Evolutionary conservation across 1,140 invertebrate genomes (phyloP).

Genomic region (Radopholus similis): DNA sequence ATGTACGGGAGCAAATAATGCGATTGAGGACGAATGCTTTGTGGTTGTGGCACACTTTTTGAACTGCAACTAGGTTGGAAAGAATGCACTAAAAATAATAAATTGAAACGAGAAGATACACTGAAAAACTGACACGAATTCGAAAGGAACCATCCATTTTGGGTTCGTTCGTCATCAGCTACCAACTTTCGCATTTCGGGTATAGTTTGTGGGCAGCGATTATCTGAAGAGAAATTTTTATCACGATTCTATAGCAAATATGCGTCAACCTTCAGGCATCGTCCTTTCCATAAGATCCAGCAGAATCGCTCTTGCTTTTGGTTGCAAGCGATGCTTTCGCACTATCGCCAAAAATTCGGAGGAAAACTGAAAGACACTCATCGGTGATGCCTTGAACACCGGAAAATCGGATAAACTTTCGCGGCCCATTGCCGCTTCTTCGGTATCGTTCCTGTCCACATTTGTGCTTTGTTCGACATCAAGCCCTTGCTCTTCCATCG

Average conservation of each 20-base stretch:
- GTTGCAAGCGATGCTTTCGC: neutral
- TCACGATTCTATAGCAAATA: neutral
- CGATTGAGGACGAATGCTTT: neutral
- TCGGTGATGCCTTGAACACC: neutral
- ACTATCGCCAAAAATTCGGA: neutral
- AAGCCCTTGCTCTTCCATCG: too few relatives aligned
- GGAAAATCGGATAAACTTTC: neutral
- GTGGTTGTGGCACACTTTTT: neutral
- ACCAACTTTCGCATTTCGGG: neutral
- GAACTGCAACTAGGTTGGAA: neutral
- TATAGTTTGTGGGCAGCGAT: neutral
- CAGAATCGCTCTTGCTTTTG: slow-evolving; percentile 12
- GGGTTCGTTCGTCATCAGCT: neutral
- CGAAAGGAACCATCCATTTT: neutral
- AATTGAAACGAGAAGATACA: neutral
- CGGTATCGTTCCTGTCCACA: too few relatives aligned
- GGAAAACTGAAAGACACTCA: neutral
- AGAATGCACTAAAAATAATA: neutral
- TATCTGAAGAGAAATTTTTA: neutral
- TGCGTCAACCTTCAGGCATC: neutral
- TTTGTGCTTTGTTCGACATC: too few relatives aligned
- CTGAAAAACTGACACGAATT: neutral
- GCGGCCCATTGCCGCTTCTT: too few relatives aligned
- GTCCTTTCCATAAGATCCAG: neutral
- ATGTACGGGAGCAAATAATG: neutral